Percentiles rank a stretch among this genome's conserved stretches.
These are phyloP conservation scores for Lerista edwardsae DNA, from an alignment of 2,797 vertebrate genomes.

Conservation along the genomic window DNA sequence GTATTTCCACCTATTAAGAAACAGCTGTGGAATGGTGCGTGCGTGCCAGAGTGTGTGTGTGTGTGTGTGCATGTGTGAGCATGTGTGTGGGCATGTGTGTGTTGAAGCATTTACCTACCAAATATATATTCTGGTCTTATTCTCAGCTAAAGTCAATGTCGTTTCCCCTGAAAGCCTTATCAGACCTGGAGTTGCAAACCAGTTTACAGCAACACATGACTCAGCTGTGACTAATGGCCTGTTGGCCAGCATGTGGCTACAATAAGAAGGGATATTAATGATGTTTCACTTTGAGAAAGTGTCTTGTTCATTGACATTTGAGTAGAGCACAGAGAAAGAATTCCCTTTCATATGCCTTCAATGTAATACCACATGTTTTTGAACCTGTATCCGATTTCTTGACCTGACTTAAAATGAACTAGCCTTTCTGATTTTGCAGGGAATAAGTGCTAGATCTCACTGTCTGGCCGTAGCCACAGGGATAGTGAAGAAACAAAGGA, in stretches of 20 bases:
- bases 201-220: neutral
- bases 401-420: conserved; percentile 3
- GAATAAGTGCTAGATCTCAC: neutral
- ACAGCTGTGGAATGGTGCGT: neutral
- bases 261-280: rapidly evolving
- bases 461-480: conserved; percentile 15
- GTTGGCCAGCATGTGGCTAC: rapidly evolving
- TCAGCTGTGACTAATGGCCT: rapidly evolving
- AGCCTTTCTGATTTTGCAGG: conserved; percentile 12
- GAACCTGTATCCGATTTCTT: neutral
- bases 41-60: too few relatives aligned
- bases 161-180: too few relatives aligned
- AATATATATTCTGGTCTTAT: neutral
- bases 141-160: neutral
- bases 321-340: neutral
- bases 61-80: too few relatives aligned
- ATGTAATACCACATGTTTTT: neutral
- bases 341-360: neutral
- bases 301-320: neutral
- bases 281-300: neutral
- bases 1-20: neutral
- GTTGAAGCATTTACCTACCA: neutral
- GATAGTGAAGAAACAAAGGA: conserved; percentile 62
- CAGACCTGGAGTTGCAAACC: neutral
- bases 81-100: neutral